Evolutionary conservation across 2,113 vertebrate species (phyloP).

Genomic region (Lepus europaeus): DNA sequence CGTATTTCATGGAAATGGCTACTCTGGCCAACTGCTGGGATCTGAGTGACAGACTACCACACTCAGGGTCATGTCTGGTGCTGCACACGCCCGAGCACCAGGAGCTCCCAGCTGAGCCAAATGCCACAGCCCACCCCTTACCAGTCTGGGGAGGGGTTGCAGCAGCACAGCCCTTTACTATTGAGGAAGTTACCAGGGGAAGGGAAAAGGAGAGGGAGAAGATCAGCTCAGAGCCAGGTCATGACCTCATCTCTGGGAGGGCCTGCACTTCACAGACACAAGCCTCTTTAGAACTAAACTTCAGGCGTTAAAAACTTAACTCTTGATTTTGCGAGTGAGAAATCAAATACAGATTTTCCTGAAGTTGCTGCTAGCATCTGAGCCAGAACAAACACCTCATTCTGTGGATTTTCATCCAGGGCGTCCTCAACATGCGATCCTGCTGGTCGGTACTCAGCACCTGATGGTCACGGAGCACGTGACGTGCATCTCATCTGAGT

Average conservation of each 20-base stretch:
- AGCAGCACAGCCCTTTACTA: background rate
- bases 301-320: background rate
- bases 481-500: background rate
- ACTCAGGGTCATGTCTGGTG: background rate
- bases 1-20: background rate
- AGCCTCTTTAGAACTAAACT: background rate
- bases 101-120: background rate
- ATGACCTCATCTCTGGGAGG: background rate
- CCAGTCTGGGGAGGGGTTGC: background rate
- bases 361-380: background rate
- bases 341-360: background rate
- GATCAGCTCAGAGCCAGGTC: background rate
- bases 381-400: background rate
- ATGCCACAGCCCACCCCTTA: background rate
- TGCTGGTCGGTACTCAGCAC: background rate
- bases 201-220: background rate
- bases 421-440: background rate
- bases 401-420: background rate
- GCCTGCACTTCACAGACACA: background rate
- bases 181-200: background rate
- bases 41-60: background rate
- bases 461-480: background rate
- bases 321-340: constrained; percentile 1
- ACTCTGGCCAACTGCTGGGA: background rate
- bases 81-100: background rate